Evolutionary conservation across 2,888 invertebrate species (phyloP).

Genomic region (Brenthis hecate): DNA sequence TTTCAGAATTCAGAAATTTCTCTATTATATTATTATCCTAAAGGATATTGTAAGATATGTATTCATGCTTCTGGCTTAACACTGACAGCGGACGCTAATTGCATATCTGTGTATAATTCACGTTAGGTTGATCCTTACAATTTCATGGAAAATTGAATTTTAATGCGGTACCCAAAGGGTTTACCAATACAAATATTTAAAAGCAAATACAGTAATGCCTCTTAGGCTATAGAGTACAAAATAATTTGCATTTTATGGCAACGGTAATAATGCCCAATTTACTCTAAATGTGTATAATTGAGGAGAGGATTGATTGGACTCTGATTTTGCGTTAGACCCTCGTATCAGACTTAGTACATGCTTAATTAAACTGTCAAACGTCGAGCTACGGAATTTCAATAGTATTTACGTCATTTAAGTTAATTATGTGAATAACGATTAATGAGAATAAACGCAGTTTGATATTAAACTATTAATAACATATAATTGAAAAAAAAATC

Average conservation of each 20-base stretch:
- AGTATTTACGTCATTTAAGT: constrained; percentile 42
- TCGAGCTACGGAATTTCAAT: constrained; percentile 45
- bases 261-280: constrained; percentile 27
- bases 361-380: constrained; percentile 61
- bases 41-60: constrained; percentile 32
- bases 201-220: constrained; percentile 16
- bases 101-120: constrained; percentile 44
- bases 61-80: constrained; percentile 52
- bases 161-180: constrained; percentile 26
- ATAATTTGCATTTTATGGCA: constrained; percentile 20
- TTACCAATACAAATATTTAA: constrained; percentile 16
- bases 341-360: constrained; percentile 53
- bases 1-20: not conserved
- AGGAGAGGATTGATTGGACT: constrained; percentile 51
- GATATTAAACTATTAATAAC: not conserved
- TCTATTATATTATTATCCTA: not conserved
- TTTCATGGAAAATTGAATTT: constrained; percentile 28
- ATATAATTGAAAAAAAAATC: not conserved
- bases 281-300: constrained; percentile 29
- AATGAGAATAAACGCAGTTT: constrained; percentile 1
- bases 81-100: constrained; percentile 49
- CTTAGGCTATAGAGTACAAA: constrained; percentile 23
- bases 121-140: constrained; percentile 27
- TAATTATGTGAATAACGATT: constrained; percentile 34
- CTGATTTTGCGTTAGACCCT: constrained; percentile 54